phyloP scores from a whole-genome alignment of 2,888 invertebrate genomes.

The Apantesis nais region DNA sequence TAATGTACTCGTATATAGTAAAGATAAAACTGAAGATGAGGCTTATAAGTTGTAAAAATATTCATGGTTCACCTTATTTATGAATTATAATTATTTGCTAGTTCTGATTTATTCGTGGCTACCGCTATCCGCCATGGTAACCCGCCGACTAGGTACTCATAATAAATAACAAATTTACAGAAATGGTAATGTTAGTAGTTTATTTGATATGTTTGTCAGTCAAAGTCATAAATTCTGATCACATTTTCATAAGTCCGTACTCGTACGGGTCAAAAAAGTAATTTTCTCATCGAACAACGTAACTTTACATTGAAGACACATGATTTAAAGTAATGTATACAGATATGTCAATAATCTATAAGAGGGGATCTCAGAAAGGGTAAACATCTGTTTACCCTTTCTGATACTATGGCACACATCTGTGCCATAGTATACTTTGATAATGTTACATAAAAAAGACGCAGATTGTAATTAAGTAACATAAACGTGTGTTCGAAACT shows the following conservation, averaged over 20 bases:
- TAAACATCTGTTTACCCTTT: too few relatives aligned
- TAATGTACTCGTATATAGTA: too few relatives aligned
- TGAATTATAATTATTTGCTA: too few relatives aligned
- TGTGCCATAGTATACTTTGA: conserved; percentile 10
- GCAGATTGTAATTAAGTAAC: neutral
- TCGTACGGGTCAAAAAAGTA: neutral
- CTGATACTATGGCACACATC: too few relatives aligned
- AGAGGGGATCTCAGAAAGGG: conserved; percentile 15
- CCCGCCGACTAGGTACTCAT: too few relatives aligned
- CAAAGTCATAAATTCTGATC: neutral
- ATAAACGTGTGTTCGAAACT: neutral
- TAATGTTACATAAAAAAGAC: conserved; percentile 4
- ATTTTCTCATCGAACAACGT: neutral
- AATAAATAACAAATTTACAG: too few relatives aligned
- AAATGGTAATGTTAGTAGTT: neutral
- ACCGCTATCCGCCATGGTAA: too few relatives aligned
- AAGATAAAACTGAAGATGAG: too few relatives aligned
- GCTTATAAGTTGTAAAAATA: too few relatives aligned
- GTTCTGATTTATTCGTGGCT: too few relatives aligned
- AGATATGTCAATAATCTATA: conserved; percentile 6
- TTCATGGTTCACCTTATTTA: too few relatives aligned
- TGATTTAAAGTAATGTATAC: conserved; percentile 10
- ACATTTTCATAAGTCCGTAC: neutral
- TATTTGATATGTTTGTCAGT: neutral
- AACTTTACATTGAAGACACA: conserved; percentile 2